These are phyloP conservation scores for Xestia c-nigrum DNA, from an alignment of 2,888 invertebrate species.

Conservation along the genomic window DNA sequence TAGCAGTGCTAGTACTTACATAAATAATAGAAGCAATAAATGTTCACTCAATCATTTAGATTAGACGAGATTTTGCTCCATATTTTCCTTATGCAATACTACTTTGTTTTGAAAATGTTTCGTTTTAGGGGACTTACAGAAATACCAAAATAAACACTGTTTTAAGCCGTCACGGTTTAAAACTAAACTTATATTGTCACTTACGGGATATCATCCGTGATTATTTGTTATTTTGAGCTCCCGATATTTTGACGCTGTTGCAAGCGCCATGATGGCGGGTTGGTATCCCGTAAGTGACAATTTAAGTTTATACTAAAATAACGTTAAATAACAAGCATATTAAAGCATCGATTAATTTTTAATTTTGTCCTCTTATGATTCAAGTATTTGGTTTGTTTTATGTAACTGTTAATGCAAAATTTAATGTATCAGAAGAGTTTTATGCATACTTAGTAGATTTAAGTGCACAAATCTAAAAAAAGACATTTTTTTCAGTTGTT, in stretches of 20 bases:
- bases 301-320: too few relatives aligned
- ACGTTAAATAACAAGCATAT: not conserved
- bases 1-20: constrained; percentile 19
- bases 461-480: too few relatives aligned
- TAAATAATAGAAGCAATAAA: constrained; percentile 44
- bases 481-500: too few relatives aligned
- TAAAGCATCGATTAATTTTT: not conserved
- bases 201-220: too few relatives aligned
- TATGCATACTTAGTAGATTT: too few relatives aligned
- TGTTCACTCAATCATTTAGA: constrained; percentile 38
- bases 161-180: too few relatives aligned
- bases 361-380: not conserved
- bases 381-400: not conserved
- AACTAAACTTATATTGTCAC: too few relatives aligned
- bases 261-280: too few relatives aligned
- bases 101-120: constrained; percentile 16
- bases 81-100: constrained; percentile 48
- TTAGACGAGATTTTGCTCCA: constrained; percentile 37
- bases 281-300: too few relatives aligned
- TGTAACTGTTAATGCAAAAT: not conserved
- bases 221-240: too few relatives aligned
- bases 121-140: constrained; percentile 1
- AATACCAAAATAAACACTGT: constrained; percentile 6
- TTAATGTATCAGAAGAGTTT: not conserved
- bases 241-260: too few relatives aligned